Conservation (phyloP, 2,113 vertebrate genomes). For the Balaeniceps rex region DNA sequence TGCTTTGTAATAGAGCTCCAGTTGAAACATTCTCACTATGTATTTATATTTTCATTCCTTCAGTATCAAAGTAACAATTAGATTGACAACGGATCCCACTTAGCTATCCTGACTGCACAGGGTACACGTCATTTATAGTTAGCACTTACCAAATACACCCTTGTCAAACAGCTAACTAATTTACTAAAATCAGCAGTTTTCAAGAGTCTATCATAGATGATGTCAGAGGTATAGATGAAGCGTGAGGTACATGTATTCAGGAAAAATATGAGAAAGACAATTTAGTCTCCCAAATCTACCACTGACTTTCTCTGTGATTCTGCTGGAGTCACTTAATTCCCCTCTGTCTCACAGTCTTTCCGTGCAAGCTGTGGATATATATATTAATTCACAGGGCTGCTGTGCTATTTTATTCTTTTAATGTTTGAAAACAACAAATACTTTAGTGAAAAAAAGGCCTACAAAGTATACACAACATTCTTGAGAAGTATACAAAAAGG, state of each 20-base stretch:
- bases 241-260: background rate
- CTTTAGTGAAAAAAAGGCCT: background rate
- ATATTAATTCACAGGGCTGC: background rate
- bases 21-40: background rate
- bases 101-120: background rate
- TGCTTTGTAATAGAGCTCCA: background rate
- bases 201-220: background rate
- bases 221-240: background rate
- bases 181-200: background rate
- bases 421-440: background rate
- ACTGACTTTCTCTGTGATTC: background rate
- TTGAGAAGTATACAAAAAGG: background rate
- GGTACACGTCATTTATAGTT: background rate
- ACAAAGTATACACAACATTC: background rate
- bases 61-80: background rate
- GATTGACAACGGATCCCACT: background rate
- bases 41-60: background rate
- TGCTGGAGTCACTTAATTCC: background rate
- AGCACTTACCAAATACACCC: background rate
- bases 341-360: background rate
- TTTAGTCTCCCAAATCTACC: background rate
- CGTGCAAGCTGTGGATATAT: background rate
- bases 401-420: background rate
- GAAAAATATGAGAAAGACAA: background rate
- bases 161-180: background rate